phyloP scores from a whole-genome alignment of 2,888 invertebrate species.

The Lepidocyrtoides sp. region DNA sequence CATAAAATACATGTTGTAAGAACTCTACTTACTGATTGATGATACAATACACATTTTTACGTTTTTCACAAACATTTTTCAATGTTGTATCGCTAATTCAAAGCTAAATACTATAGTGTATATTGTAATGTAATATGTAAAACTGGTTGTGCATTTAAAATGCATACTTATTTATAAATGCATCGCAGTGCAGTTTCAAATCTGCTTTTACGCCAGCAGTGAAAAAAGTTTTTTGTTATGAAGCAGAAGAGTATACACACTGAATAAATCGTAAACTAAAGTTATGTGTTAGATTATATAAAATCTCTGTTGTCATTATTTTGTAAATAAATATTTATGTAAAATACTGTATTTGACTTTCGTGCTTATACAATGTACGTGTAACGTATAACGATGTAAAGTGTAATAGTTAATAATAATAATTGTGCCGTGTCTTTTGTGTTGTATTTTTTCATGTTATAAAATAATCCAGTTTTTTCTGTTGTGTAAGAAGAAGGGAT shows the following conservation, averaged over 20 bases:
- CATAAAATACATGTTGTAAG: too few relatives aligned
- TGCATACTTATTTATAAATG: background rate
- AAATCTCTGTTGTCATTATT: background rate
- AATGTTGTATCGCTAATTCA: background rate
- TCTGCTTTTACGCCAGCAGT: too few relatives aligned
- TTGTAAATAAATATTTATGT: background rate
- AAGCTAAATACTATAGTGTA: background rate
- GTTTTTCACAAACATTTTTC: constrained; percentile 55
- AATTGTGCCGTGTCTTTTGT: background rate
- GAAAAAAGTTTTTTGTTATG: background rate
- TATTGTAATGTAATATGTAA: too few relatives aligned
- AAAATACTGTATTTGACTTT: background rate
- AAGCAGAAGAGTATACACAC: background rate
- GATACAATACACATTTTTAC: constrained; percentile 44
- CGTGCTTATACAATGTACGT: background rate
- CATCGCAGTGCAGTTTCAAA: too few relatives aligned
- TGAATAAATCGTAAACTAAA: background rate
- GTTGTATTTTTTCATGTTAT: background rate
- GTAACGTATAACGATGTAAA: background rate
- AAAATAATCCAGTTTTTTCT: too few relatives aligned
- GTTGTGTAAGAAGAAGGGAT: background rate
- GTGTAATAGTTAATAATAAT: background rate
- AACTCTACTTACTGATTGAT: too few relatives aligned
- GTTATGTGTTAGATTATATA: background rate
- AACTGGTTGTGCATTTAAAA: background rate